Base-by-base conservation (phyloP, 2,113 vertebrate genomes). In the Seriola aureovittata region DNA sequence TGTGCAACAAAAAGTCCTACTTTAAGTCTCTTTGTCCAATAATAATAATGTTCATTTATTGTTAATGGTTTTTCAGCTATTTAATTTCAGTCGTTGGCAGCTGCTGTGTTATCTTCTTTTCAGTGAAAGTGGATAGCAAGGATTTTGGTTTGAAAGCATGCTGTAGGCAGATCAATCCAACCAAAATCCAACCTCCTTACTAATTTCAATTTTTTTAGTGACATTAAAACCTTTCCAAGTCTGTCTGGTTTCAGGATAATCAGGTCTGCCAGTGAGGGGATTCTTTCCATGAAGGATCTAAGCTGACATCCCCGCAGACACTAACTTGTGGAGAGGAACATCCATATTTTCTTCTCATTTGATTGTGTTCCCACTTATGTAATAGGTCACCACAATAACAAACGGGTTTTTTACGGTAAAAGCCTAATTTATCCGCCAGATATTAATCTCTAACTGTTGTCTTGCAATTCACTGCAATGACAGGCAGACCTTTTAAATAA, bases 401-500 rank as follows among this genome's bases (percentile, higher is more conserved):
- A 81, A 71, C 66, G 34, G 8, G 71, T 81, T 88, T 81, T 69
- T 91, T 88, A 83, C 11, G 68, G 86, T 92, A 89, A 92, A 91
- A 91, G 80, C 82, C 80, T 32, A 85, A 90, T 92, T 89, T 64
- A 75, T 91, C 73, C 71, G 7, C 54, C 63, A 87, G 88, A 93
- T 93, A 88, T 91, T 87, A 85, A 91, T 93, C 93, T 91, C 80
- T 16, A 60, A 80, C 75, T 86, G 91, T 90, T 92, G 84, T 91
- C 87, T 86, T 87, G 80, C 82, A 81, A 92, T 82, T 88, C 76
- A 80, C 76, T n/a, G 71, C 87, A 91, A 73, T 95, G 89, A 87
- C 93, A 95, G 94, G 95, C 95, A 96, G 95, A 85, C 74, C 92
- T 92, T 95, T 95, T 97, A 97, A 95, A 96, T 97, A 97, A 98